phyloP scores from a whole-genome alignment of 2,888 invertebrate genomes.

The Thymelicus sylvestris region DNA sequence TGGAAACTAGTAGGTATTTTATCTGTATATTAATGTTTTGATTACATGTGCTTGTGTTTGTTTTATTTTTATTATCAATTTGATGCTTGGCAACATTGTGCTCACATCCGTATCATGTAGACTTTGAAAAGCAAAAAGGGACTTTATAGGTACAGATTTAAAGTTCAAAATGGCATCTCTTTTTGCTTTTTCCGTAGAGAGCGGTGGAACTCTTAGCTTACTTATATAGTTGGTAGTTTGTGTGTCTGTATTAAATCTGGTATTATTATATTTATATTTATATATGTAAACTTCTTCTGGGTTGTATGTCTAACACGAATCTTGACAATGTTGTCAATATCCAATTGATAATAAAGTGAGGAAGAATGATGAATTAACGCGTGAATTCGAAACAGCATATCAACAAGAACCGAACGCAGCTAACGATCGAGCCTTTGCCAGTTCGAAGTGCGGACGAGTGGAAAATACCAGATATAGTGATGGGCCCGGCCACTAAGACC shows the following conservation, averaged over 20 bases:
- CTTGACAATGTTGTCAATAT: constrained; percentile 81
- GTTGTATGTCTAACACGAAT: constrained; percentile 44
- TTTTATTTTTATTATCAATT: constrained; percentile 83
- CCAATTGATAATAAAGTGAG: constrained; percentile 79
- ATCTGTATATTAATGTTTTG: constrained; percentile 48
- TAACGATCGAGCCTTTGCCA: constrained; percentile 77
- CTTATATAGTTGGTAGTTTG: constrained; percentile 67
- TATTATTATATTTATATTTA: constrained; percentile 53
- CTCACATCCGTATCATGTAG: constrained; percentile 68
- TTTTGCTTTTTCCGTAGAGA: constrained; percentile 77
- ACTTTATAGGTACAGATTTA: constrained; percentile 51
- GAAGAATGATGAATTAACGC: constrained; percentile 55
- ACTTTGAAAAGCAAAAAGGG: constrained; percentile 70
- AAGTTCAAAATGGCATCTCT: constrained; percentile 51
- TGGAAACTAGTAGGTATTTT: constrained; percentile 21
- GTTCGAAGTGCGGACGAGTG: constrained; percentile 63
- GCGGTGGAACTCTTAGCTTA: constrained; percentile 71
- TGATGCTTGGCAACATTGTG: constrained; percentile 85
- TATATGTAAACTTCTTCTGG: constrained; percentile 50
- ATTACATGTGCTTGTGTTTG: constrained; percentile 79
- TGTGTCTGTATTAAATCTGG: constrained; percentile 62
- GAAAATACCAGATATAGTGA: constrained; percentile 71
- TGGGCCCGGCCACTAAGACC: constrained; percentile 64
- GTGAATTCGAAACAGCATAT: constrained; percentile 77
- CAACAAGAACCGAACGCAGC: constrained; percentile 80